Percentiles rank a stretch among this genome's conserved stretches.
phyloP scores from a whole-genome alignment of 2,888 invertebrate species.

The Mesorhabditis spiculigera region DNA sequence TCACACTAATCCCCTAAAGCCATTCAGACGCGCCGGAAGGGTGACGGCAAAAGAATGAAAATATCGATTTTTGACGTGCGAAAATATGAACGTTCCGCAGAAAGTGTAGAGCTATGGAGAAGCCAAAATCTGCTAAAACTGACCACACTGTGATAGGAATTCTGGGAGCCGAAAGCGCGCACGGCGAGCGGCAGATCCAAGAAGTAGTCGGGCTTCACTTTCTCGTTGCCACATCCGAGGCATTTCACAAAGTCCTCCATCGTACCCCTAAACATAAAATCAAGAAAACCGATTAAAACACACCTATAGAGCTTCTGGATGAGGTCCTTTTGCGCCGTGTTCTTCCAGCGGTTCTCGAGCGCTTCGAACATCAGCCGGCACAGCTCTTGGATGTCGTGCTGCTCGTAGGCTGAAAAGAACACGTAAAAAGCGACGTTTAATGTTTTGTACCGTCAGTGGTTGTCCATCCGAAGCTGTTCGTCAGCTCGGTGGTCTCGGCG shows the following conservation, averaged over 20 bases:
- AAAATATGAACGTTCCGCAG: no score
- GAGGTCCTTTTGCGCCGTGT: conserved; percentile 75
- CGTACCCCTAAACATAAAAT: conserved; percentile 62
- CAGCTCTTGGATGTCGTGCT: conserved; percentile 85
- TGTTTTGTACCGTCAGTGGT: conserved; percentile 68
- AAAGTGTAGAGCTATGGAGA: no score
- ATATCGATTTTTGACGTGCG: no score
- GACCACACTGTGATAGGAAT: conserved; percentile 75
- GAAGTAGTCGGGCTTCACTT: conserved; percentile 77
- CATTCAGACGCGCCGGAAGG: no score
- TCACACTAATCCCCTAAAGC: no score
- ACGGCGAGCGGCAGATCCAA: conserved; percentile 82
- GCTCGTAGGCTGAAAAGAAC: conserved; percentile 73
- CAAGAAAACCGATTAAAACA: not conserved
- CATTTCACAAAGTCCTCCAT: conserved; percentile 87
- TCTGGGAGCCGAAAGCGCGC: conserved; percentile 75
- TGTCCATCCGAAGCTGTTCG: conserved; percentile 85
- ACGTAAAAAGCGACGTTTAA: not conserved
- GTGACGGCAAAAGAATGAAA: no score
- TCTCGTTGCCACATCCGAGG: conserved; percentile 75
- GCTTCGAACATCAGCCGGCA: conserved; percentile 87
- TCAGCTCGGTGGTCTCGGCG: conserved; percentile 81
- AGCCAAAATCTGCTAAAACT: conserved; percentile 47
- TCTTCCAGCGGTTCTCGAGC: conserved; percentile 76
- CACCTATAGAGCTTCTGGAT: conserved; percentile 75